Conservation (phyloP, 2,113 vertebrate genomes). For the Geococcyx californianus region DNA sequence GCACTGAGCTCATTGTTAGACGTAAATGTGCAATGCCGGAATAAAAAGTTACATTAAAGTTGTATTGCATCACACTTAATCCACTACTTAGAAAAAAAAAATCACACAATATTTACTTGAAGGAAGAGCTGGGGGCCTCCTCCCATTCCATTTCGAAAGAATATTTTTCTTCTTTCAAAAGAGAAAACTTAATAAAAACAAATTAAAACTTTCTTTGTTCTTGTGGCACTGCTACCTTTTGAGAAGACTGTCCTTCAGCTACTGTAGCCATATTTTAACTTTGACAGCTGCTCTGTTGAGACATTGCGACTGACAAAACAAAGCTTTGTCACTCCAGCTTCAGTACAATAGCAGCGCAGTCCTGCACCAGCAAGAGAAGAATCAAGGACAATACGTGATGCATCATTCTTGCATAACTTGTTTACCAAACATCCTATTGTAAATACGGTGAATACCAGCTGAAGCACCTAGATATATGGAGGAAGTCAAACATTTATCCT, state of each 20-base stretch:
- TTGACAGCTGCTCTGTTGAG: conserved; percentile 37
- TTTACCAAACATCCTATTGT: background rate
- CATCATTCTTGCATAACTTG: conserved; percentile 8
- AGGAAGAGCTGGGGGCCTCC: background rate
- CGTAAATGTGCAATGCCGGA: background rate
- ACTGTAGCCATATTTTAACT: background rate
- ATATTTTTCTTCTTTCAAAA: background rate
- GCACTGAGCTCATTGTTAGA: background rate
- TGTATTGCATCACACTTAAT: background rate
- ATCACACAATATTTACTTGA: background rate
- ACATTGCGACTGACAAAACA: conserved; percentile 3
- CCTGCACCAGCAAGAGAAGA: background rate
- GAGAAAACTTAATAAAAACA: background rate
- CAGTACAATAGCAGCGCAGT: background rate
- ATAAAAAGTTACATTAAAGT: background rate
- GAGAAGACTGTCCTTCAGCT: conserved; percentile 27
- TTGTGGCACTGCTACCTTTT: background rate
- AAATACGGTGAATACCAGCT: background rate
- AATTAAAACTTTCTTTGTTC: background rate
- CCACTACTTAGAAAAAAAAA: background rate
- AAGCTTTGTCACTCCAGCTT: background rate
- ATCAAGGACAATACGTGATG: background rate
- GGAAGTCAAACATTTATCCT: no score
- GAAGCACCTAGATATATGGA: background rate
- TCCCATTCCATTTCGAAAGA: background rate